Evolutionary conservation across 2,113 vertebrate genomes (phyloP), one percentile per base, ranked within the genome.

Genomic region (Isichthys henryi): DNA sequence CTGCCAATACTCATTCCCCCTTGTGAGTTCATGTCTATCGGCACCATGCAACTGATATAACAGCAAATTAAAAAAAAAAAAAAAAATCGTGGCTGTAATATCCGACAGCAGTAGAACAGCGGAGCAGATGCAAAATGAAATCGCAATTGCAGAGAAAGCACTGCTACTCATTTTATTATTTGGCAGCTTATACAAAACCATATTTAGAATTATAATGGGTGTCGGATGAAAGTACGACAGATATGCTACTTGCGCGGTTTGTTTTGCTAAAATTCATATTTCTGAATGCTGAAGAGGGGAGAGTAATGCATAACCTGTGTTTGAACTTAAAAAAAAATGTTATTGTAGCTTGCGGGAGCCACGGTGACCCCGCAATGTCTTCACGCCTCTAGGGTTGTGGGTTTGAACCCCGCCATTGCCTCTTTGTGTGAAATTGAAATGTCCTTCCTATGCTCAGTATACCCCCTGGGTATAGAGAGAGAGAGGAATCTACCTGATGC

Each of bases 241-340:
- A 84, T 84, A 46, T 82, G 31, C 88, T 46, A 84, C 74, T 56
- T 19, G 17, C 7, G 50, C 21, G 23, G 45, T 58, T 82, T 89
- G 88, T 74, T 52, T 82, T 43, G 74, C 88, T 52, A 74, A 43
- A 89, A 43, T 84, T 58, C 53, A 21, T 58, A 52, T 58, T 53
- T 46, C 50, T 21, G 39, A 39, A 39, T 39, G 77, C 35, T 58
- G 80, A 45, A 84, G 88, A 83, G 50, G 35, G 66, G 46, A 88
- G n/a, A 31, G 5, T 8, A 50, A 62, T 48, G 48, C 23, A 10
- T 74, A 48, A 49, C 19, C 45, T 39, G 3, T 39, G n/a, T 39
- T 56, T 87, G 86, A 56, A 35, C 49, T 56, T 87, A 31, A 10
- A 39, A 80, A 80, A 80, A 19, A 19, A 52, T 3, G 19, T 62